Conservation (phyloP, 2,113 vertebrate genomes). For the Neoarius graeffei region DNA sequence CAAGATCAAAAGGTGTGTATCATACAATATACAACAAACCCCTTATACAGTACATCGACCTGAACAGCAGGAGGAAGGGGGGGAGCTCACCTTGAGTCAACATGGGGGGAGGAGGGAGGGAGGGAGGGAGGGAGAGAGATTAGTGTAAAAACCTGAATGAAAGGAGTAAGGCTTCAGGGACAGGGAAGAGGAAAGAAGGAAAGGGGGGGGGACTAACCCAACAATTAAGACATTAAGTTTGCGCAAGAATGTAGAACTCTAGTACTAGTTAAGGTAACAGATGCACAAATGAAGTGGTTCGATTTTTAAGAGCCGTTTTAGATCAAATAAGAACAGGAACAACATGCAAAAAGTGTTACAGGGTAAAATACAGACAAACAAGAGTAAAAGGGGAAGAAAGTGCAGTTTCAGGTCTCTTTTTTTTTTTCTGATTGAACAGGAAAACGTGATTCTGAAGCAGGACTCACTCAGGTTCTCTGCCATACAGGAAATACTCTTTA, state of each 20-base stretch:
- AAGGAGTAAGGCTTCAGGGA: slow-evolving; percentile 77
- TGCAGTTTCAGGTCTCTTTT: slow-evolving; percentile 70
- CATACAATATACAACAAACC: slow-evolving; percentile 87
- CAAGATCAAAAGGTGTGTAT: slow-evolving; percentile 88
- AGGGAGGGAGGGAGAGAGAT: not conserved
- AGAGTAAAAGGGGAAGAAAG: slow-evolving; percentile 50
- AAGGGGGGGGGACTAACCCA: slow-evolving; percentile 32
- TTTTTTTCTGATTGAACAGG: slow-evolving; percentile 43
- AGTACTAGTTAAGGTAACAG: slow-evolving; percentile 53
- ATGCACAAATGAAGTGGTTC: slow-evolving; percentile 63
- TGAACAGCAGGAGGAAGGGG: slow-evolving; percentile 73
- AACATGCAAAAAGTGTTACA: slow-evolving; percentile 61
- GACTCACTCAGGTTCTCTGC: slow-evolving; percentile 42
- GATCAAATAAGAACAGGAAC: slow-evolving; percentile 53
- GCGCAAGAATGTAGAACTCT: slow-evolving; percentile 55
- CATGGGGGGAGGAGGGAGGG: not conserved
- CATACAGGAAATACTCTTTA: slow-evolving; percentile 24
- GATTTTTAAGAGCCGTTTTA: slow-evolving; percentile 50
- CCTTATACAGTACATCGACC: slow-evolving; percentile 80
- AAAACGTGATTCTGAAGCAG: slow-evolving; percentile 29
- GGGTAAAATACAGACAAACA: slow-evolving; percentile 26
- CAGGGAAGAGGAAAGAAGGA: slow-evolving; percentile 53
- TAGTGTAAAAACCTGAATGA: slow-evolving; percentile 76
- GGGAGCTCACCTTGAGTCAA: slow-evolving; percentile 67
- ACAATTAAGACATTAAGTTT: slow-evolving; percentile 49